Conservation (phyloP, 2,113 vertebrate species). For the Oncorhynchus masou region DNA sequence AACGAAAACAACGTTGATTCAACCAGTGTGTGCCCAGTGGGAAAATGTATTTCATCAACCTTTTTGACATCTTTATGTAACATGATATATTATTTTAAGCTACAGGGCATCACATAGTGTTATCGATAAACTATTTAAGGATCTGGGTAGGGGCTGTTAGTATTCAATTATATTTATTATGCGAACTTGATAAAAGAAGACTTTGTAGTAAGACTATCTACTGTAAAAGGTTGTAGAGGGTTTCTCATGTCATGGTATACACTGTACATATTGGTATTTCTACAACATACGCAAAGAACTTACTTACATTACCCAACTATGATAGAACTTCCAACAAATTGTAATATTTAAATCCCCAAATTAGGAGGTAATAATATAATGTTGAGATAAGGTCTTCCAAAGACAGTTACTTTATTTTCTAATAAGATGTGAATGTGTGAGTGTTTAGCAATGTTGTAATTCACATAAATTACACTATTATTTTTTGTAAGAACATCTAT, state of each 20-base stretch:
- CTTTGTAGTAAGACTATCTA: not conserved
- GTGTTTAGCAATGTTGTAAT: conserved; percentile 56
- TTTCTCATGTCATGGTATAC: conserved; percentile 1
- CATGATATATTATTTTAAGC: too few species aligned
- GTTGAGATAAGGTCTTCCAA: conserved; percentile 35
- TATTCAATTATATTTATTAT: conserved; percentile 10
- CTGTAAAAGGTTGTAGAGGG: conserved; percentile 1
- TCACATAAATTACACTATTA: conserved; percentile 49
- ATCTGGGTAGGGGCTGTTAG: not conserved
- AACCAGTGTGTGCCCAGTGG: too few species aligned
- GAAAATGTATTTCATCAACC: not conserved
- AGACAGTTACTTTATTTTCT: conserved; percentile 53
- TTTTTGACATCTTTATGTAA: too few species aligned
- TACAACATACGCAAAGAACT: conserved; percentile 15
- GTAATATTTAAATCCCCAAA: not conserved
- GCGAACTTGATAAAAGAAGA: conserved; percentile 1
- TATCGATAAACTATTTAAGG: not conserved
- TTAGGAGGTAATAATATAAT: conserved; percentile 16
- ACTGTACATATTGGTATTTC: conserved; percentile 29
- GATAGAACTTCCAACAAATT: not conserved
- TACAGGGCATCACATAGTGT: too few species aligned
- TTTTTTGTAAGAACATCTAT: conserved; percentile 59
- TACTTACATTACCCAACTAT: conserved; percentile 17
- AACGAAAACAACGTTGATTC: too few species aligned
- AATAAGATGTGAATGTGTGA: conserved; percentile 51